Base-by-base conservation (phyloP, 2,888 invertebrate genomes). In the Clostera curtula region DNA sequence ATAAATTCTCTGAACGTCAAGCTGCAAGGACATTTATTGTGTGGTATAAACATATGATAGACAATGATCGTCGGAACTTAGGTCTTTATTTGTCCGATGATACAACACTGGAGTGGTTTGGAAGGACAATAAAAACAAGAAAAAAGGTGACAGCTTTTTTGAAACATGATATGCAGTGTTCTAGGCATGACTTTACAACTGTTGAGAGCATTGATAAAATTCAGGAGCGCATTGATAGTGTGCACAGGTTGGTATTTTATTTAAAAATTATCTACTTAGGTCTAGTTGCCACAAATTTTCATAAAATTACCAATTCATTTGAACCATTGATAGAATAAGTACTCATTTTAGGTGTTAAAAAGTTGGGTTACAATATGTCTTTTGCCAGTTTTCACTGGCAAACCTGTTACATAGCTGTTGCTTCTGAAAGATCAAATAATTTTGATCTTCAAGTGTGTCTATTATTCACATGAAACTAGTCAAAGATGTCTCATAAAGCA, bases 31-130 rank as follows among this genome's bases (percentile, higher is more conserved):
- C 71, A 1, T 85, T 87, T 32, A 70, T 74, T 5, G 47, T 68
- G 19, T 82, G 80, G 74, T 86, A 76, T 39, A 82, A 77, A 40
- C 65, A 61, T 11, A 71, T 86, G 67, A 68, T 82, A 29, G 87
- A 87, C 35, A 63, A 82, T 55, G 76, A 86, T 20, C 61, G 84
- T 7, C 66, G 75, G 20, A 85, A 79, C 34, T 43, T 87, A 1
- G 64, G 75, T 4, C 48, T 84, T 13, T 84, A 85, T 43, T 46
- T 87, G 12, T 73, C 85, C 9, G 83, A 86, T 35, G 74, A 86
- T 51, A 76, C 86, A 1, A 59, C 76, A 1, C 61, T 90, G 2
- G 87, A 89, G 56, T 90, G 89, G 88, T 90, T 90, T 56, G 90
- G 89, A 0, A 73, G 85, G 27, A 88, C 86, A 6, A 73, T 89